Evolutionary conservation across 2,888 invertebrate species (phyloP).

Genomic region (Pediacus dermestoides): DNA sequence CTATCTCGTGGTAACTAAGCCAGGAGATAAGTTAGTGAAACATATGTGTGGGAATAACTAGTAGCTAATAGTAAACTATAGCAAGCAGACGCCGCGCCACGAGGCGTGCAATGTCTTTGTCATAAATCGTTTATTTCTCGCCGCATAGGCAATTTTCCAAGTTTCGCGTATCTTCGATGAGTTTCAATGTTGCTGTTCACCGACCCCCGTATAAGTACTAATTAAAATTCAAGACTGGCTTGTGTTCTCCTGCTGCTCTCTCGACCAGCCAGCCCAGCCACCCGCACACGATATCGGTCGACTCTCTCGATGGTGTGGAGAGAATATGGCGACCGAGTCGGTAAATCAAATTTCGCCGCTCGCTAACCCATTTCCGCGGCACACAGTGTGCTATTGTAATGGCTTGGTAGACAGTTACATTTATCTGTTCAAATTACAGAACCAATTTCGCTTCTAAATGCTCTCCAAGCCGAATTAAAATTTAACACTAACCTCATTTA

Average conservation of each 20-base stretch:
- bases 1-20: conserved; percentile 13
- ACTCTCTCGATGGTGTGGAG: conserved; percentile 10
- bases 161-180: conserved; percentile 13
- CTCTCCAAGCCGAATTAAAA: conserved; percentile 32
- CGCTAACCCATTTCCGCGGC: conserved; percentile 40
- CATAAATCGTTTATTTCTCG: conserved; percentile 18
- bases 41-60: too few species aligned
- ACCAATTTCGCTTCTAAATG: conserved; percentile 35
- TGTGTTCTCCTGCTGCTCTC: conserved; percentile 12
- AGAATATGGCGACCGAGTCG: conserved; percentile 40
- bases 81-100: too few species aligned
- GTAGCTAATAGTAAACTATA: too few species aligned
- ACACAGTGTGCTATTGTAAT: conserved; percentile 32
- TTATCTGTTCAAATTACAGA: conserved; percentile 39
- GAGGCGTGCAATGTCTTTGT: too few species aligned
- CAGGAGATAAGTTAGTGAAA: conserved; percentile 17
- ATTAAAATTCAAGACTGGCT: conserved; percentile 47
- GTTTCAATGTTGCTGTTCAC: conserved; percentile 14
- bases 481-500: conserved; percentile 26
- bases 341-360: conserved; percentile 45
- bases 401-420: conserved; percentile 36
- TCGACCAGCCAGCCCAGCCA: conserved; percentile 15
- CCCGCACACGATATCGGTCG: conserved; percentile 26
- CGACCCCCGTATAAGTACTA: conserved; percentile 36
- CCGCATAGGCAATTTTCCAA: conserved; percentile 14